These are phyloP conservation scores for Phymastichus coffea DNA, from an alignment of 1,140 invertebrate species.

Conservation along the genomic window DNA sequence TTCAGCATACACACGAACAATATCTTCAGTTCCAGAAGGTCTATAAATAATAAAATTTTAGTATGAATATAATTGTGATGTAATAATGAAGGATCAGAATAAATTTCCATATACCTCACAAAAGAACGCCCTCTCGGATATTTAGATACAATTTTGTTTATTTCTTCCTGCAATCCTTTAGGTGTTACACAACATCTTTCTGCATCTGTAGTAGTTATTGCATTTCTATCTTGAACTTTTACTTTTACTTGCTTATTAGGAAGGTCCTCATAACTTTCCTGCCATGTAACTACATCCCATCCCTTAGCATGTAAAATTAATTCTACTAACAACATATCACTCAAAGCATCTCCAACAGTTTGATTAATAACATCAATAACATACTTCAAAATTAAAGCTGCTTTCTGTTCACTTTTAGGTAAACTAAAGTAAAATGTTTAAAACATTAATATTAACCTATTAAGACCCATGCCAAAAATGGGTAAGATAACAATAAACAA, in stretches of 20 bases:
- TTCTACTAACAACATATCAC: slow-evolving; percentile 93
- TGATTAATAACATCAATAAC: slow-evolving; percentile 90
- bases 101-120: slow-evolving; percentile 65
- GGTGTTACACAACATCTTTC: slow-evolving; percentile 79
- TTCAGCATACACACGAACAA: slow-evolving; percentile 95
- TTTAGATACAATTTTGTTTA: slow-evolving; percentile 71
- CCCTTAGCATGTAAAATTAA: slow-evolving; percentile 80
- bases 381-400: slow-evolving; percentile 64
- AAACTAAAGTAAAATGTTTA: slow-evolving; percentile 34
- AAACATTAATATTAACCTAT: background rate
- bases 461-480: too few species aligned
- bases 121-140: slow-evolving; percentile 80
- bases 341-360: slow-evolving; percentile 95
- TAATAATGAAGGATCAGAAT: background rate
- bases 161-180: slow-evolving; percentile 77
- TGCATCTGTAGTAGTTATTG: slow-evolving; percentile 83
- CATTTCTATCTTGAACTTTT: slow-evolving; percentile 79
- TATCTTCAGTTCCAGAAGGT: slow-evolving; percentile 96
- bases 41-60: slow-evolving; percentile 52
- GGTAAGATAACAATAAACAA: too few species aligned
- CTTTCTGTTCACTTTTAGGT: slow-evolving; percentile 49
- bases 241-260: slow-evolving; percentile 90
- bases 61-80: background rate
- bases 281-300: slow-evolving; percentile 80
- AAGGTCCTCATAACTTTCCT: slow-evolving; percentile 77